phyloP scores from a whole-genome alignment of 2,888 invertebrate genomes.

The Entomobrya multifasciata region DNA sequence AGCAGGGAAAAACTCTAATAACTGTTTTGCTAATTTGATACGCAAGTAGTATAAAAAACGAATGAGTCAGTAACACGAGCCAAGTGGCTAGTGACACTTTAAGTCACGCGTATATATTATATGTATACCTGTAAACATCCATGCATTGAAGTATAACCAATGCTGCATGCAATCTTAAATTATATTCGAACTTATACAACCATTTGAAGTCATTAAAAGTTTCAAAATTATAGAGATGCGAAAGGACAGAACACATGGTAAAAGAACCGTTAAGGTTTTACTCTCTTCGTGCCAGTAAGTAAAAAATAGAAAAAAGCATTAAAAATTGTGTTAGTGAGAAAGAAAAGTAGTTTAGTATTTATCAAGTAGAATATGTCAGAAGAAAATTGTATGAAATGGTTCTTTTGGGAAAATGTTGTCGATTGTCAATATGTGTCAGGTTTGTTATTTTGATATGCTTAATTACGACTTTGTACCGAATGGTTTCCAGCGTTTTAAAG shows the following conservation, averaged over 20 bases:
- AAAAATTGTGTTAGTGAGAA: background rate
- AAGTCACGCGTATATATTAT: background rate
- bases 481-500: slow-evolving; percentile 28
- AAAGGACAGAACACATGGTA: slow-evolving; percentile 41
- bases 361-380: background rate
- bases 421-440: background rate
- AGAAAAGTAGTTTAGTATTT: background rate
- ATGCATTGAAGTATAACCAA: background rate
- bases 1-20: slow-evolving; percentile 6
- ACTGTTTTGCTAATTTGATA: slow-evolving; percentile 57
- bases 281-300: background rate
- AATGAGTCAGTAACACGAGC: slow-evolving; percentile 53
- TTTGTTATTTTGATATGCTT: background rate
- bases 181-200: background rate
- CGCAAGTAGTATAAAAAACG: slow-evolving; percentile 36
- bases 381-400: too few species aligned
- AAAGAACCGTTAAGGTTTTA: slow-evolving; percentile 56
- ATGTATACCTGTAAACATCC: background rate
- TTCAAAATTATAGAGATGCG: background rate
- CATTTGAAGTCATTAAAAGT: slow-evolving; percentile 50
- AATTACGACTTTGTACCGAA: background rate
- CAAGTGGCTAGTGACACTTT: background rate
- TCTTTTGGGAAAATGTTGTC: background rate
- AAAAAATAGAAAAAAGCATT: background rate
- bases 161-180: background rate